Evolutionary conservation across 2,888 invertebrate species (phyloP), one percentile per base, ranked within the genome.

Genomic region (Eledone cirrhosa): DNA sequence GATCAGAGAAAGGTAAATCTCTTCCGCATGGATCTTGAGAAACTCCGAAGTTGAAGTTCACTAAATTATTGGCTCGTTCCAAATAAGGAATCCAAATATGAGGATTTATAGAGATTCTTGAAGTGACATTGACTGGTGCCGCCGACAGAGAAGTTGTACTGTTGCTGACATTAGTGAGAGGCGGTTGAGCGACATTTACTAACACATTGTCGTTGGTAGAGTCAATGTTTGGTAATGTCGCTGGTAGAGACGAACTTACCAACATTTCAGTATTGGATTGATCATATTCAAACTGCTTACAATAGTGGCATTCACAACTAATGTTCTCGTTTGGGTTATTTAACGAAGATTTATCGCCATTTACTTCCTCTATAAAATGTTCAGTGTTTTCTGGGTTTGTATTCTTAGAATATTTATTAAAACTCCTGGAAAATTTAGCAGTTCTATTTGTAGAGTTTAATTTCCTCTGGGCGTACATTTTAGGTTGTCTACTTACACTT

Each of bases 41-140:
- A 72, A 72, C 72, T 2, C 72, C 72, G 1, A 41, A 22, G 24
- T 72, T 72, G 7, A 72, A 41, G 22, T 72, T 72, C n/a, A 72
- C 72, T 13, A 14, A 22, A 22, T 33, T 72, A 11, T 7, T 33
- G 19, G 41, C 33, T 4, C 72, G 72, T 31, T 72, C 72, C 22
- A 72, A 24, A 14, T 72, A 33, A n/a, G 72, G 72, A 13, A 72
- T 72, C 72, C 72, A 72, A n/a, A 72, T 72, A 31, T 72, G 72
- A n/a, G 72, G 72, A 14, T 72, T 72, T 41, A 72, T 41, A 13
- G 72, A 41, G 22, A 72, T 72, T 14, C 41, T 29, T n/a, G 72
- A 72, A n/a, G 72, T 33, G 22, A 72, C 22, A 33, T 22, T 19
- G 4, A 72, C 11, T 5, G 72, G 33, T 72, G 22, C 33, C 2